Base-by-base conservation (phyloP, 1,140 invertebrate species). In the Cotesia glomerata region DNA sequence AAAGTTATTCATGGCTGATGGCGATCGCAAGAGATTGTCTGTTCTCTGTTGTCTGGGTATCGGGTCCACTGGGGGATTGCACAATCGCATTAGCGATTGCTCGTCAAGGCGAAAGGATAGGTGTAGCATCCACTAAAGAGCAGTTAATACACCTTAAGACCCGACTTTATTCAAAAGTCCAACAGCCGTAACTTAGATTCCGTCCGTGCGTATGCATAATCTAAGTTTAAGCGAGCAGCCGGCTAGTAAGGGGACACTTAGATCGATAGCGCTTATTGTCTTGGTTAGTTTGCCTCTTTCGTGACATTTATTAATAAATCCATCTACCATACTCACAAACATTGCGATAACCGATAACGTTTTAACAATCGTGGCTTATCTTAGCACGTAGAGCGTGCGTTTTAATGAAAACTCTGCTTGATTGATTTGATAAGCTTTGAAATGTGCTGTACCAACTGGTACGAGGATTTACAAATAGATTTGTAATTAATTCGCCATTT, bases 161-260 rank as follows among this genome's bases (percentile, higher is more conserved):
- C 26, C 26, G 26, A 26, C 26, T 26, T 26, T 26, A 26, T 26
- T 14, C 52, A 54, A n/a, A 14, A 16, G 13, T n/a, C 26, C 16
- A 63, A 32, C 4, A 61, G 61, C 9, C 26, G 26, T 26, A 58
- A 58, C 39, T 64, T 49, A 3, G 13, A 64, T 64, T 49, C 35
- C 62, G 49, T 64, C 39, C 62, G 35, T 64, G 62, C 14, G 62
- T 49, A 64, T 64, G 62, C 62, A 64, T 64, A 64, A 64, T 64
- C n/a, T 36, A 14, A 16, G 36, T 64, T 64, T 9, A 64, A 64
- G 49, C 7, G 8, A 64, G 39, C 62, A 1, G 26, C 26, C 26
- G 26, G 26, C 26, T 26, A 1, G 26, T 26, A 64, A 64, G 62
- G 62, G 62, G 62, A 64, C 36, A 64, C 26, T 64, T 64, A 35